Evolutionary conservation across 1,140 invertebrate species (phyloP).

Genomic region (Ganaspis sp.): DNA sequence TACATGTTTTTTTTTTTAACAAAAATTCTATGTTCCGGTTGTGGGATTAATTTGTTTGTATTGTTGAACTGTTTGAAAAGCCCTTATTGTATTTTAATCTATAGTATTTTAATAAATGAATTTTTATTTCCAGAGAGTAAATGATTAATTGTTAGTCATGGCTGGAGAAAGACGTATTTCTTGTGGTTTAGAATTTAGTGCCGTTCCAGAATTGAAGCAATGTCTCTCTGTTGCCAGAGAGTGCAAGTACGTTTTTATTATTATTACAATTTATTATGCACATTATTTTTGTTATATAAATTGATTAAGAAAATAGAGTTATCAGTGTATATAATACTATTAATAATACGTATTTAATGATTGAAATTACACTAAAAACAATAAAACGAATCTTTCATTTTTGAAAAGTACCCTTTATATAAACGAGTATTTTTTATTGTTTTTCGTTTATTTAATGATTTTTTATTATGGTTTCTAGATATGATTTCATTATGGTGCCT

Average conservation of each 20-base stretch:
- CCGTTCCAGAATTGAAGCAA: conserved; percentile 71
- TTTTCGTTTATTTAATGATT: not conserved
- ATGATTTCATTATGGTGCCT: conserved; percentile 80
- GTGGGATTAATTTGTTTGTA: too few species aligned
- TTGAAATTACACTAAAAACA: too few species aligned
- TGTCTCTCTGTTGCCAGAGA: conserved; percentile 59
- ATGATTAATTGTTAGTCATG: conserved; percentile 37
- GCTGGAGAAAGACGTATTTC: conserved; percentile 63
- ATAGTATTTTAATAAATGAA: not conserved
- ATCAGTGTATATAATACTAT: too few species aligned
- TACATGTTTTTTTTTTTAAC: too few species aligned
- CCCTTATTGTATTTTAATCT: too few species aligned
- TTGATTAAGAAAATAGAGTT: too few species aligned
- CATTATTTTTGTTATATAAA: too few species aligned
- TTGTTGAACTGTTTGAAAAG: too few species aligned
- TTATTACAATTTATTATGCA: too few species aligned
- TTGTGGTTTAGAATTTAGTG: conserved; percentile 75
- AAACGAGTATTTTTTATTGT: conserved; percentile 12
- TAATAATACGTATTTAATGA: not conserved
- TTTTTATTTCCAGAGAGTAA: not conserved
- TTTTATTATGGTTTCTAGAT: conserved; percentile 73
- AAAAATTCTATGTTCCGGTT: too few species aligned
- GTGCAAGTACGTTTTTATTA: conserved; percentile 54
- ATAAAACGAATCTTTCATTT: not conserved
- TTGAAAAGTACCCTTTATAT: not conserved